Base-by-base conservation (phyloP, 2,113 vertebrate genomes). In the Naja naja region DNA sequence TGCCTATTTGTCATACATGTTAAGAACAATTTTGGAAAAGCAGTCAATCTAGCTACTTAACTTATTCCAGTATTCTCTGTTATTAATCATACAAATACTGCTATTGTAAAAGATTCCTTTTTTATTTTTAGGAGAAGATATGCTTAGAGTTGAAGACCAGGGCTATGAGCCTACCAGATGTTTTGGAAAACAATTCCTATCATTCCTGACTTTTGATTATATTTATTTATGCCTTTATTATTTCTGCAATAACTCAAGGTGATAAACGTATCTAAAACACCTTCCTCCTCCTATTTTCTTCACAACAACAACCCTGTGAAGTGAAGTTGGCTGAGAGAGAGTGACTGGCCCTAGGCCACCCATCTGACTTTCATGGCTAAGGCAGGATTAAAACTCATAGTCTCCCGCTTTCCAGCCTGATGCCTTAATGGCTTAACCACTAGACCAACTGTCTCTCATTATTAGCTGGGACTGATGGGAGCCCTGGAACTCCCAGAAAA, bases 31-130 rank as follows among this genome's bases (percentile, higher is more conserved):
- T 18, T 49, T 20, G 45, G 90, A 25, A 81, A 89, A 55, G 89
- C 89, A 93, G 92, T 89, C 58, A 81, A 89, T 47, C 69, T 39
- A 85, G 74, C 88, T 94, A 94, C n/a, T 54, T 55, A 52, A 55
- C n/a, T 23, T 12, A 45, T 49, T 89, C 34, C 92, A 95, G 18
- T 92, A 43, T 34, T 39, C 30, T 58, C 91, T 91, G 87, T 23
- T 91, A 91, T 56, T n/a, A 22, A 81, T 22, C 34, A 22, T 81
- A 81, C 6, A 81, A 81, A 81, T 81, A 81, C 22, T 39, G 34
- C 18, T 43, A 22, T 81, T 52, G 25, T n/a, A 85, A 43, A 60
- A 30, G 27, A 49, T 49, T 45, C 18, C n/a, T 4, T 39, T 27
- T 5, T 5, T 74, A 14, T 88, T 54, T 88, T 69, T 60, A 45